Base-by-base conservation (phyloP, 2,888 invertebrate species). In the Microctonus brassicae region DNA sequence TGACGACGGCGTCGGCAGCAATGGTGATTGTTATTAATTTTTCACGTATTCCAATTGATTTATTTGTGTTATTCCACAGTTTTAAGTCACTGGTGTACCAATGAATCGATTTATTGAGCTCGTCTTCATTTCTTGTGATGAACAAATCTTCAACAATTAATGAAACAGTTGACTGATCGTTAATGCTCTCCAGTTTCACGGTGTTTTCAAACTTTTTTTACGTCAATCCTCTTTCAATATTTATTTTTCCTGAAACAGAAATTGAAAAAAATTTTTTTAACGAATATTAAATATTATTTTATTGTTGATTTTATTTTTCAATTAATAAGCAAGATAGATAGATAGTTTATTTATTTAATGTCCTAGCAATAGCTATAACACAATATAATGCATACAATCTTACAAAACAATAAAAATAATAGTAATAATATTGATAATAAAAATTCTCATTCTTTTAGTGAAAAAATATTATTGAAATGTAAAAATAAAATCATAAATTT, bases 81-180 rank as follows among this genome's bases (percentile, higher is more conserved):
- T 69, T 81, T 84, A 84, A 77, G 84, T 83, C 74, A 84, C 81
- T 65, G 80, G 80, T 67, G 81, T 79, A 62, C 79, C 79, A 57
- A 79, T 76, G 20, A 81, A 76, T 60, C 79, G 77, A 76, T 76
- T 76, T 65, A 77, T 73, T 73, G 77, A 72, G 58, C 68, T 77
- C 73, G 70, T 75, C 77, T 78, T 82, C 76, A 71, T 82, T 69
- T 26, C 75, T 52, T 34, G 64, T 39, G 55, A 67, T 55, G 60
- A 70, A 57, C 42, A 20, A 34, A n/a, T 33, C 64, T 57, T 39
- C 58, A 63, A 69, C 63, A 47, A 47, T 47, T 58, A 47, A 64
- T 58, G 17, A 29, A 70, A 65, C 58, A n/a, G 29, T 3, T 26
- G 24, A 39, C 24, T 52, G 47, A 58, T 70, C 52, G 17, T 3